These are phyloP conservation scores for Rhagoletis zephyria DNA, from an alignment of 1,140 invertebrate species.

Conservation along the genomic window DNA sequence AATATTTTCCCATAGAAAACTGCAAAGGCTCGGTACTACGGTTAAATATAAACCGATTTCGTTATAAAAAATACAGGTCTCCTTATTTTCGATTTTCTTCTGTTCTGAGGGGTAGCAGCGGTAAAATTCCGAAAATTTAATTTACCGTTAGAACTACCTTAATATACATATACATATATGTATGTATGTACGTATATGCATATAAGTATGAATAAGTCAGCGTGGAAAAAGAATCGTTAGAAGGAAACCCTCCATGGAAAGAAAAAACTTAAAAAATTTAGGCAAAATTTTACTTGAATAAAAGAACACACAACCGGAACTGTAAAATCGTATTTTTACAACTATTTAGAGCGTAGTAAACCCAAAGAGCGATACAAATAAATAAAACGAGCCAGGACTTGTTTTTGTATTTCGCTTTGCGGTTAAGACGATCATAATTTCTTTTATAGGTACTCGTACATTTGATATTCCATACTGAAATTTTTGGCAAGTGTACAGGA, in stretches of 20 bases:
- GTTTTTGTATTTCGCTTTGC: neutral
- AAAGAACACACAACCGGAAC: slow-evolving; percentile 13
- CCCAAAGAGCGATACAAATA: neutral
- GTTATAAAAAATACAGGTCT: too few relatives aligned
- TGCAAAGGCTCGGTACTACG: too few relatives aligned
- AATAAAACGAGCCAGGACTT: slow-evolving; percentile 24
- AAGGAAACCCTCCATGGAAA: neutral
- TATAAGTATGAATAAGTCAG: too few relatives aligned
- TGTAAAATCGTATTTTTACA: slow-evolving; percentile 50
- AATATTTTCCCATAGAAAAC: too few relatives aligned
- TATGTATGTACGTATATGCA: neutral
- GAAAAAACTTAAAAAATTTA: neutral
- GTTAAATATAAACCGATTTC: too few relatives aligned
- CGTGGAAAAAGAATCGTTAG: neutral
- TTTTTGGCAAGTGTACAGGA: neutral
- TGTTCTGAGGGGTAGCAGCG: too few relatives aligned
- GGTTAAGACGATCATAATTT: slow-evolving; percentile 36
- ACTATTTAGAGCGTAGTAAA: neutral
- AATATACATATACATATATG: too few relatives aligned
- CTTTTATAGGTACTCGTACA: neutral
- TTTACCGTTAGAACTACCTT: too few relatives aligned
- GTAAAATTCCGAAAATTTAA: too few relatives aligned
- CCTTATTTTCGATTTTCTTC: too few relatives aligned
- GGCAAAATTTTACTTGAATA: neutral
- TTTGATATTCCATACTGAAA: neutral